Conservation (phyloP, 1,140 invertebrate species). For the Hesperophylax magnus region DNA sequence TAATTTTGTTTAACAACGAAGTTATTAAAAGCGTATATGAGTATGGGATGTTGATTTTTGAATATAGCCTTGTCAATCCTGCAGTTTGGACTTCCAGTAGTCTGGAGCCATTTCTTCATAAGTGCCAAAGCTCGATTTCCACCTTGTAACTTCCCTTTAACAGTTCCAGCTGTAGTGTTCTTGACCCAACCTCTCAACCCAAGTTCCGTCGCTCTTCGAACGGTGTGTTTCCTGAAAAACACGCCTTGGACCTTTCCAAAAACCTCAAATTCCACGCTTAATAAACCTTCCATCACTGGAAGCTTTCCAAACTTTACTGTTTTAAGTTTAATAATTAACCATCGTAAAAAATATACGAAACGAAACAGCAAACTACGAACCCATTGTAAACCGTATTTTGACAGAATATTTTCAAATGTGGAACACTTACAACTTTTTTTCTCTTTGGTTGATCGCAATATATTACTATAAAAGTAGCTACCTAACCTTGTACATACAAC, state of each 20-base stretch:
- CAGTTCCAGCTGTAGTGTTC: constrained; percentile 76
- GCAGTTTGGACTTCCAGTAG: constrained; percentile 74
- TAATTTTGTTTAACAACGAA: constrained; percentile 21
- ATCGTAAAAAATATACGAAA: too few species aligned
- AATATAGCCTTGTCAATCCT: constrained; percentile 75
- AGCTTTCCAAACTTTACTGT: too few species aligned
- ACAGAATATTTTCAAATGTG: constrained; percentile 7
- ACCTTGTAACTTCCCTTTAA: constrained; percentile 76
- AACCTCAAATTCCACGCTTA: constrained; percentile 70
- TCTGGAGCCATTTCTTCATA: constrained; percentile 77
- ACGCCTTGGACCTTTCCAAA: constrained; percentile 75
- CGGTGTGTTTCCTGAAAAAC: constrained; percentile 74
- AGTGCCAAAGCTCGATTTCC: constrained; percentile 67
- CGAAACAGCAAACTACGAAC: too few species aligned
- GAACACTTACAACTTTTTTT: neutral
- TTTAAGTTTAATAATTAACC: too few species aligned
- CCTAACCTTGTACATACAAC: neutral
- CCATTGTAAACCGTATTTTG: neutral
- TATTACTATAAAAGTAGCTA: neutral
- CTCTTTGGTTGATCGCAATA: too few species aligned
- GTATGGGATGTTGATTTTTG: constrained; percentile 63
- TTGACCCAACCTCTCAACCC: constrained; percentile 77
- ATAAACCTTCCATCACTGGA: constrained; percentile 1
- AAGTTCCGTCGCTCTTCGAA: constrained; percentile 70
- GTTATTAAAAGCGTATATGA: constrained; percentile 13